Evolutionary conservation across 2,113 vertebrate genomes (phyloP).

Genomic region (Melanerpes formicivorus): DNA sequence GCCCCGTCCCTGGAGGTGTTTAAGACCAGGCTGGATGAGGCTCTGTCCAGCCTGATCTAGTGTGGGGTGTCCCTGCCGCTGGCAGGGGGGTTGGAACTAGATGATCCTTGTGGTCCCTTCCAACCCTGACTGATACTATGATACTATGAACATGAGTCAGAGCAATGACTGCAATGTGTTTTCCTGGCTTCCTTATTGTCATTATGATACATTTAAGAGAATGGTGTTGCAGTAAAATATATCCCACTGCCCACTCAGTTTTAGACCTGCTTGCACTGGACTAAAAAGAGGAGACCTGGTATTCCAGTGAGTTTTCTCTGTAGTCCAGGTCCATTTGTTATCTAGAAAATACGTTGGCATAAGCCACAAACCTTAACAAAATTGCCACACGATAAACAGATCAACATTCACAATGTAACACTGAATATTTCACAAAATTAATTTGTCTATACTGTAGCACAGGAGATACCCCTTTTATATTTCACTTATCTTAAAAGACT

Average conservation of each 20-base stretch:
- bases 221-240: neutral
- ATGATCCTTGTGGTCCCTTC: too few species aligned
- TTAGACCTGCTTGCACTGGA: neutral
- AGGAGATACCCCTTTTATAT: neutral
- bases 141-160: neutral
- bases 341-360: neutral
- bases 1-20: too few species aligned
- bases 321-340: neutral
- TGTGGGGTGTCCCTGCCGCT: too few species aligned
- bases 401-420: neutral
- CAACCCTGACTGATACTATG: too few species aligned
- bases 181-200: neutral
- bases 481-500: neutral
- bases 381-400: neutral
- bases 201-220: neutral
- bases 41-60: too few species aligned
- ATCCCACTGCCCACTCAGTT: neutral
- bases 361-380: neutral
- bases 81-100: too few species aligned
- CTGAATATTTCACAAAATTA: neutral
- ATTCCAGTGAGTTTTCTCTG: neutral
- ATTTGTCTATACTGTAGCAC: neutral
- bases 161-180: neutral
- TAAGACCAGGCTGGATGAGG: too few species aligned
- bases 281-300: neutral